phyloP scores from a whole-genome alignment of 2,888 invertebrate genomes.

The Strigamia maritima region DNA sequence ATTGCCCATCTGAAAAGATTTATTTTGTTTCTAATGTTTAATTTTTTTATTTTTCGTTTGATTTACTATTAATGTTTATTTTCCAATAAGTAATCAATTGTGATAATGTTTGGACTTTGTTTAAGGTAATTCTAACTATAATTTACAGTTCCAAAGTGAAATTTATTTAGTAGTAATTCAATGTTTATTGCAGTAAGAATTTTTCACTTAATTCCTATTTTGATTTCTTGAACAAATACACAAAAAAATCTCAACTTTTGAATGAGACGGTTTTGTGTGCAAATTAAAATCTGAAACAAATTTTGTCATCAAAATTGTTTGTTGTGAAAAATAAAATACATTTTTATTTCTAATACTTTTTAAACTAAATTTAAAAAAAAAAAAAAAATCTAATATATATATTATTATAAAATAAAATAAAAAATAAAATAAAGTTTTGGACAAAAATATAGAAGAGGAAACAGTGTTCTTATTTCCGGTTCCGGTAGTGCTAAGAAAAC shows the following conservation, averaged over 20 bases:
- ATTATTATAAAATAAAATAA: neutral
- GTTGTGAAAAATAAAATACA: constrained; percentile 10
- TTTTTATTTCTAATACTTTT: neutral
- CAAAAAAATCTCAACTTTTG: neutral
- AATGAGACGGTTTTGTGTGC: neutral
- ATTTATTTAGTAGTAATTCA: neutral
- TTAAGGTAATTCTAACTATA: neutral
- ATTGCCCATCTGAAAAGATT: constrained; percentile 14
- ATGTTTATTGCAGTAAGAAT: neutral
- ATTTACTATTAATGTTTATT: constrained; percentile 14
- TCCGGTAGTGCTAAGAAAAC: neutral
- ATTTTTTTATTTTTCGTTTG: constrained; percentile 5
- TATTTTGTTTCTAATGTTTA: constrained; percentile 27
- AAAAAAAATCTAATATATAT: too few species aligned
- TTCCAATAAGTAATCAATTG: constrained; percentile 10
- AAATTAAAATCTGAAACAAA: neutral
- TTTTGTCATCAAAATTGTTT: neutral
- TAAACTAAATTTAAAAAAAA: too few species aligned
- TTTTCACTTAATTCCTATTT: neutral
- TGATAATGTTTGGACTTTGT: constrained; percentile 18
- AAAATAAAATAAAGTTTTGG: neutral
- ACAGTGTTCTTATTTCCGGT: neutral
- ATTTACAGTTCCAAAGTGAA: neutral
- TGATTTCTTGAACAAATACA: neutral
- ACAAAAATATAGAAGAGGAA: neutral